Conservation (phyloP, 2,113 vertebrate genomes). For the Phoxinus phoxinus region DNA sequence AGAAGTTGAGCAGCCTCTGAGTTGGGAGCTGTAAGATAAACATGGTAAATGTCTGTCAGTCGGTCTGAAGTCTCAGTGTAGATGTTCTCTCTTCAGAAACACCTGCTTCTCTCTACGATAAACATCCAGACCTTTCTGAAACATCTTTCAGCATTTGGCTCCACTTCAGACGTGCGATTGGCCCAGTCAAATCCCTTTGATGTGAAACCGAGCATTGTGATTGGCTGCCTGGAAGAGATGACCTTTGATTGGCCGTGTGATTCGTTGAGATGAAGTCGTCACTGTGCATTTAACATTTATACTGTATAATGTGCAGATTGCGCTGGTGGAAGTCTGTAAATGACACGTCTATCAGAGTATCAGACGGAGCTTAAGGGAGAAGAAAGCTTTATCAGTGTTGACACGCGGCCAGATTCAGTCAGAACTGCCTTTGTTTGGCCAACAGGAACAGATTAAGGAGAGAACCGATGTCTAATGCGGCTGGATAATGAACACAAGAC, state of each 20-base stretch:
- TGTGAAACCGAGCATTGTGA: conserved; percentile 1
- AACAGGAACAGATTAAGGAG: conserved; percentile 23
- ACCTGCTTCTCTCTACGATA: background rate
- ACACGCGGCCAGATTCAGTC: background rate
- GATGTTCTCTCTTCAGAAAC: background rate
- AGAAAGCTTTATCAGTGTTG: conserved; percentile 15
- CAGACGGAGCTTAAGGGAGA: background rate
- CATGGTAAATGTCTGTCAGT: background rate
- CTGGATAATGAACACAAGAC: conserved; percentile 22
- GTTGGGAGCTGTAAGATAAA: too few species aligned
- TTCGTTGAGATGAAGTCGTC: background rate
- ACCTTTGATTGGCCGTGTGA: conserved; percentile 11
- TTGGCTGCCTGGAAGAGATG: background rate
- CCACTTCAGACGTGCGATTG: background rate
- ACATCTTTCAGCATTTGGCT: conserved; percentile 4
- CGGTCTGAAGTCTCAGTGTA: background rate
- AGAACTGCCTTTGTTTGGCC: conserved; percentile 26
- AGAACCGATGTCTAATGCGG: background rate
- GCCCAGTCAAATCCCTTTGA: conserved; percentile 6
- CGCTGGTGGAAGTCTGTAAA: background rate
- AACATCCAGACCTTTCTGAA: background rate
- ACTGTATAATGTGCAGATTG: background rate
- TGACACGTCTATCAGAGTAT: background rate
- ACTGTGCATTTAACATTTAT: background rate
- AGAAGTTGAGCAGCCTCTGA: too few species aligned